Percentiles rank a stretch among this genome's conserved stretches.
phyloP scores from a whole-genome alignment of 2,888 invertebrate genomes.

The Hyposoter didymator region DNA sequence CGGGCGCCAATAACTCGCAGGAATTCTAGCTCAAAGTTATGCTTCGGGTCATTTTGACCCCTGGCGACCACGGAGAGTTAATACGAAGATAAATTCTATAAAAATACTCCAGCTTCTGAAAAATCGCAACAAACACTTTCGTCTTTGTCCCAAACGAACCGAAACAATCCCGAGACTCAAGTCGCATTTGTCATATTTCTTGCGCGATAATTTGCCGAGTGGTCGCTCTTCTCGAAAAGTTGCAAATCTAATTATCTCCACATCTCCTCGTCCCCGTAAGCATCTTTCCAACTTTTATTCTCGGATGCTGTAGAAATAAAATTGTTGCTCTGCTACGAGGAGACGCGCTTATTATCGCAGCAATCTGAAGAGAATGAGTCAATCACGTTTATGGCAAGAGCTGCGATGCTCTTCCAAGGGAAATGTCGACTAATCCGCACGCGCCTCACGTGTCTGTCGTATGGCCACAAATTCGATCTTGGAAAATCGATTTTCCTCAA shows the following conservation, averaged over 20 bases:
- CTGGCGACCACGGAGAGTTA: too few relatives aligned
- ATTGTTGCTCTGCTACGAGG: neutral
- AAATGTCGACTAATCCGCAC: conserved; percentile 74
- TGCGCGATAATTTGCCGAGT: neutral
- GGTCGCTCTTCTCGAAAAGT: neutral
- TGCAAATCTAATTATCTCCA: neutral
- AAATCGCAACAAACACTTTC: too few relatives aligned
- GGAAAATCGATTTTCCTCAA: conserved; percentile 70
- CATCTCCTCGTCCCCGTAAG: neutral
- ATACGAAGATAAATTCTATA: too few relatives aligned
- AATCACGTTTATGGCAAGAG: conserved; percentile 25
- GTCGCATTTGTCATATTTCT: too few relatives aligned
- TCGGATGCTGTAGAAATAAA: neutral
- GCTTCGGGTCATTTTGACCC: too few relatives aligned
- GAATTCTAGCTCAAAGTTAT: too few relatives aligned
- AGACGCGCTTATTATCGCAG: neutral
- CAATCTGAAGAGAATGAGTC: conserved; percentile 31
- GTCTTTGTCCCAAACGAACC: too few relatives aligned
- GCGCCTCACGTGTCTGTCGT: conserved; percentile 67
- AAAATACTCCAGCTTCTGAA: too few relatives aligned
- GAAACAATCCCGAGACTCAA: too few relatives aligned
- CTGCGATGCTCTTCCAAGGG: conserved; percentile 36
- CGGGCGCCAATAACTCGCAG: too few relatives aligned
- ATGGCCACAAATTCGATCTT: conserved; percentile 74
- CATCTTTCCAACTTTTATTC: neutral